Percentiles rank a stretch among this genome's conserved stretches.
Conservation (phyloP, 2,888 invertebrate genomes). For the Physocephala rufipes region DNA sequence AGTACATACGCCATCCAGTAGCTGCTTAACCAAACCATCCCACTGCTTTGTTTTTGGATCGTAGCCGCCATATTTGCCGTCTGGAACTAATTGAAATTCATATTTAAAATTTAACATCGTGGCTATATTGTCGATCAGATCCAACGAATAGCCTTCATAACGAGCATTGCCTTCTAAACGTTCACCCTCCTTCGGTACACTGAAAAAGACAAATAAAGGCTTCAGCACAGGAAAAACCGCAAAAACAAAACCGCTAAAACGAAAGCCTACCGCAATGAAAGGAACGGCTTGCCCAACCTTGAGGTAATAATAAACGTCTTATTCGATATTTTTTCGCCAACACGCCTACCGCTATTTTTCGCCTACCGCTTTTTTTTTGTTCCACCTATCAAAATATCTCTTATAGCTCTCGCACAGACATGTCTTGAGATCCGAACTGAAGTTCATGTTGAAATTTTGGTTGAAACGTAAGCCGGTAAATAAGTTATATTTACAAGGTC, state of each 20-base stretch:
- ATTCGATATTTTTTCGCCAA: too few relatives aligned
- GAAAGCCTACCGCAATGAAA: too few relatives aligned
- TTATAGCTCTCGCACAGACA: constrained; percentile 50
- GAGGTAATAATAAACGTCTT: too few relatives aligned
- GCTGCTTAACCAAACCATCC: constrained; percentile 88
- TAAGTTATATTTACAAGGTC: constrained; percentile 48
- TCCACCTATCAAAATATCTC: too few relatives aligned
- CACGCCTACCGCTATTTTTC: too few relatives aligned
- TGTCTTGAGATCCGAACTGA: constrained; percentile 52
- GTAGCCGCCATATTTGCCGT: constrained; percentile 88
- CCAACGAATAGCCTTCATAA: constrained; percentile 92
- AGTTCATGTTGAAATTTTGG: constrained; percentile 55
- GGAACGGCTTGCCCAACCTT: too few relatives aligned
- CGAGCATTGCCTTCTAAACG: constrained; percentile 87
- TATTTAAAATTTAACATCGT: constrained; percentile 88
- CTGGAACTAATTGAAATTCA: constrained; percentile 82
- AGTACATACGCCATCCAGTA: constrained; percentile 81
- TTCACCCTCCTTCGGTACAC: constrained; percentile 81
- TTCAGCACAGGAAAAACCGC: too few relatives aligned
- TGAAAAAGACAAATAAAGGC: too few relatives aligned
- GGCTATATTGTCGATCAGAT: constrained; percentile 84
- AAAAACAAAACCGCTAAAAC: too few relatives aligned
- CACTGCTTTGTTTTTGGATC: constrained; percentile 88
- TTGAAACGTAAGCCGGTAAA: constrained; percentile 51
- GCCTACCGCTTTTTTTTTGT: too few relatives aligned